These are phyloP conservation scores for Cyclophora punctaria DNA, from an alignment of 2,888 invertebrate species.

Conservation along the genomic window DNA sequence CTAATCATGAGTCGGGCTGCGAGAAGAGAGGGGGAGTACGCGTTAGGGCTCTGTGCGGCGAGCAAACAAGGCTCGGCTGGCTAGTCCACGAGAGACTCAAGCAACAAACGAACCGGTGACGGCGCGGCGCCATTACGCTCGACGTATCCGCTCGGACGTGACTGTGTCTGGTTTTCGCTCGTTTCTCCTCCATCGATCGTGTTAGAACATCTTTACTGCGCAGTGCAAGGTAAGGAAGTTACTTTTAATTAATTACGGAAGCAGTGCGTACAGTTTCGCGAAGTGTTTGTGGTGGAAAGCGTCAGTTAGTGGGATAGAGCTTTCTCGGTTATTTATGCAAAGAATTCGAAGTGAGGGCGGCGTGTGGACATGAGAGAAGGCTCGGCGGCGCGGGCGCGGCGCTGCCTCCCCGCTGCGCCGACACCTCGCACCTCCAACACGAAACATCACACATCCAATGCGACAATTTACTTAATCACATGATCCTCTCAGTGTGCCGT, in stretches of 20 bases:
- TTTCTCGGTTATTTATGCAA: slow-evolving; percentile 72
- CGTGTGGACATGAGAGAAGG: slow-evolving; percentile 63
- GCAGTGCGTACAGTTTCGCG: slow-evolving; percentile 47
- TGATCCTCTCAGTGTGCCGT: slow-evolving; percentile 48
- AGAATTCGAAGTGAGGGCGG: slow-evolving; percentile 70
- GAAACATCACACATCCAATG: slow-evolving; percentile 28
- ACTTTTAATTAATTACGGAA: slow-evolving; percentile 53
- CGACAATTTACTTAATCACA: slow-evolving; percentile 55
- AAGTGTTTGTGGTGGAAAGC: slow-evolving; percentile 46
- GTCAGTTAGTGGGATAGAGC: slow-evolving; percentile 43
- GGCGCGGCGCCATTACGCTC: slow-evolving; percentile 67
- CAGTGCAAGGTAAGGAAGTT: slow-evolving; percentile 66
- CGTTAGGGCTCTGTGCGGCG: slow-evolving; percentile 51
- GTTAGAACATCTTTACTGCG: slow-evolving; percentile 68
- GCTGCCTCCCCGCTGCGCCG: slow-evolving; percentile 41
- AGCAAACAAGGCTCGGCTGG: slow-evolving; percentile 71
- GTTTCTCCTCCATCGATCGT: slow-evolving; percentile 65
- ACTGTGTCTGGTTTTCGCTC: slow-evolving; percentile 64
- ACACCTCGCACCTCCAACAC: slow-evolving; percentile 55
- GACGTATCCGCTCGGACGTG: slow-evolving; percentile 68
- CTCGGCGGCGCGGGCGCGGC: slow-evolving; percentile 52
- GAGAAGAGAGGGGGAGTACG: slow-evolving; percentile 35
- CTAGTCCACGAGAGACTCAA: slow-evolving; percentile 62
- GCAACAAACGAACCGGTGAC: slow-evolving; percentile 53
- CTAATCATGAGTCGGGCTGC: slow-evolving; percentile 1